Evolutionary conservation across 1,140 invertebrate genomes (phyloP).

Genomic region (Uloborus diversus): DNA sequence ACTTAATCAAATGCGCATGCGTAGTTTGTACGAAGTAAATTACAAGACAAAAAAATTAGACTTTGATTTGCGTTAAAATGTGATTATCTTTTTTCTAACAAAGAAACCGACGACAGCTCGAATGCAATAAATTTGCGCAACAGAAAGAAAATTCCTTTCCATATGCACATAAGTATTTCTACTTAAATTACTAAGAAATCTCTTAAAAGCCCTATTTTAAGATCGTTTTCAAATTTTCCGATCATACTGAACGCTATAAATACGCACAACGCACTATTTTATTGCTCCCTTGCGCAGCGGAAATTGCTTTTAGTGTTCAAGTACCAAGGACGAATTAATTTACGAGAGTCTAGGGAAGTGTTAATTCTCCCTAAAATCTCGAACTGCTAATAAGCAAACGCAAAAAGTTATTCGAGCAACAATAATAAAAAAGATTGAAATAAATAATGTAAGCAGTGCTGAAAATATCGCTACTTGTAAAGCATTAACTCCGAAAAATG

Average conservation of each 20-base stretch:
- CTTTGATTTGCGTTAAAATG: too few species aligned
- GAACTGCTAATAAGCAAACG: conserved; percentile 1
- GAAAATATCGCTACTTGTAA: neutral
- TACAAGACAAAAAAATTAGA: too few species aligned
- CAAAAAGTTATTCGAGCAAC: neutral
- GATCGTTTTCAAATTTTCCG: neutral
- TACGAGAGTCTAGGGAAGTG: neutral
- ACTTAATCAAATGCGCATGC: too few species aligned
- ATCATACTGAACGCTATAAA: neutral
- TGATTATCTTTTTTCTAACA: too few species aligned
- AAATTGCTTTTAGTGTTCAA: neutral
- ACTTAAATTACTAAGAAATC: too few species aligned
- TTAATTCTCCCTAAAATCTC: conserved; percentile 17
- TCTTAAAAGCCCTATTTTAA: too few species aligned
- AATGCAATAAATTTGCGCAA: too few species aligned
- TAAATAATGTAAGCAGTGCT: too few species aligned
- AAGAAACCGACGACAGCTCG: too few species aligned
- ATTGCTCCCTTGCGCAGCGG: neutral
- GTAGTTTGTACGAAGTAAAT: too few species aligned
- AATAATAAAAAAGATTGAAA: neutral
- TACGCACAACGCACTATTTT: conserved; percentile 4
- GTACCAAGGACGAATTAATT: neutral
- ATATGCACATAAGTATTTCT: too few species aligned
- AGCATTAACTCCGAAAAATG: conserved; percentile 1
- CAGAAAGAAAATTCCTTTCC: too few species aligned